These are phyloP conservation scores for Suillia variegata DNA, from an alignment of 2,888 invertebrate genomes.

Conservation along the genomic window DNA sequence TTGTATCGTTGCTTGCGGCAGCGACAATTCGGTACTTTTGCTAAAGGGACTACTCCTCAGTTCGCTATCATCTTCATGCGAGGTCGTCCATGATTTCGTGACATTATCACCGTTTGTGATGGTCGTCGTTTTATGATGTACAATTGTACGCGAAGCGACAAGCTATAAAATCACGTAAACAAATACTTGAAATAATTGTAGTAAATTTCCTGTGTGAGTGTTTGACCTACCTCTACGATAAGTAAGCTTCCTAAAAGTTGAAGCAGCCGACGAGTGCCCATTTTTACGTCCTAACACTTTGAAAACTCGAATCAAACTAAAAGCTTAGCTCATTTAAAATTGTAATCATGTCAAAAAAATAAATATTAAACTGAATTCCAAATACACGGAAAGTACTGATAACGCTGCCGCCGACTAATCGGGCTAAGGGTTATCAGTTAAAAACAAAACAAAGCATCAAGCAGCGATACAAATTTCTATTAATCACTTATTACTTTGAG, in stretches of 20 bases:
- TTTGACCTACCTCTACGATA: constrained; percentile 12
- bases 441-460: too few relatives aligned
- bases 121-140: constrained; percentile 7
- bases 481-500: too few relatives aligned
- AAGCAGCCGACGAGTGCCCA: neutral
- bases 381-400: too few relatives aligned
- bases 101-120: constrained; percentile 17
- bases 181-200: neutral
- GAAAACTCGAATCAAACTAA: neutral
- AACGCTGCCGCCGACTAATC: too few relatives aligned
- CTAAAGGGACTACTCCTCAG: neutral
- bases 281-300: neutral
- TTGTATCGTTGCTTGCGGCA: neutral
- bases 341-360: too few relatives aligned
- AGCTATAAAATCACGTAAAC: constrained; percentile 5
- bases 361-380: too few relatives aligned
- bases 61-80: constrained; percentile 10
- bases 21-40: neutral
- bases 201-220: neutral
- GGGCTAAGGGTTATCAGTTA: too few relatives aligned
- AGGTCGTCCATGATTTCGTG: constrained; percentile 20
- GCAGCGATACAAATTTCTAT: too few relatives aligned
- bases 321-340: neutral
- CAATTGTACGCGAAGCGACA: constrained; percentile 8
- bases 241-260: constrained; percentile 17